Evolutionary conservation across 2,797 vertebrate species (phyloP), one percentile per base, ranked within the genome.

Genomic region (Cetoscarus ocellatus): DNA sequence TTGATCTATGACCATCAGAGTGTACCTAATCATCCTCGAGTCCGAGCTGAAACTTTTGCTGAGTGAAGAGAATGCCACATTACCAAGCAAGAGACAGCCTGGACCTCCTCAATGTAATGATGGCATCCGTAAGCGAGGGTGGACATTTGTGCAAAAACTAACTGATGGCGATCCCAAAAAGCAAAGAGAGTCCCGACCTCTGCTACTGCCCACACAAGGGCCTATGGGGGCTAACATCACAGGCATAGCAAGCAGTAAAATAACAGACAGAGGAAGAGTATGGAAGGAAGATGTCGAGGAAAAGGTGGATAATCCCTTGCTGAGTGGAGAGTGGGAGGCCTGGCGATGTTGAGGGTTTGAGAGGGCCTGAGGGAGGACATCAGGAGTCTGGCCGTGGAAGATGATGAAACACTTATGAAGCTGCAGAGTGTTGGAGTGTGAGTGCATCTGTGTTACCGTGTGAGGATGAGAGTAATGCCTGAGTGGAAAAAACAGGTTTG

Each of bases 241-340:
- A 52, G 59, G 15, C 17, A 71, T 59, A 58, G 53, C 67, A 61
- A 34, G 52, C 52, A 52, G 48, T 49, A 52, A 58, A 63, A 53
- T n/a, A 8, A 70, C 27, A 48, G 65, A n/a, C 3, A 45, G 39
- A 69, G 13, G n/a, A 39, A 36, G n/a, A 68, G 55, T 38, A 42
- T 62, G 59, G 85, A 67, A 72, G 59, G 61, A 44, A 61, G 51
- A 71, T 51, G 58, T 45, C 64, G 70, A 56, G 66, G 64, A 60
- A 79, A 78, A 67, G 77, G 74, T 70, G 77, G 79, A 78, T 86
- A 78, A 88, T 87, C 83, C 61, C 67, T 10, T 2, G 59, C 54
- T 80, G 73, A 76, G 78, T 73, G 70, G 58, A 70, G 82, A 60
- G 80, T 85, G 76, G 78, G 80, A 79, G 80, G 73, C 61, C 15